Conservation (phyloP, 2,113 vertebrate genomes). For the Saccopteryx bilineata region DNA sequence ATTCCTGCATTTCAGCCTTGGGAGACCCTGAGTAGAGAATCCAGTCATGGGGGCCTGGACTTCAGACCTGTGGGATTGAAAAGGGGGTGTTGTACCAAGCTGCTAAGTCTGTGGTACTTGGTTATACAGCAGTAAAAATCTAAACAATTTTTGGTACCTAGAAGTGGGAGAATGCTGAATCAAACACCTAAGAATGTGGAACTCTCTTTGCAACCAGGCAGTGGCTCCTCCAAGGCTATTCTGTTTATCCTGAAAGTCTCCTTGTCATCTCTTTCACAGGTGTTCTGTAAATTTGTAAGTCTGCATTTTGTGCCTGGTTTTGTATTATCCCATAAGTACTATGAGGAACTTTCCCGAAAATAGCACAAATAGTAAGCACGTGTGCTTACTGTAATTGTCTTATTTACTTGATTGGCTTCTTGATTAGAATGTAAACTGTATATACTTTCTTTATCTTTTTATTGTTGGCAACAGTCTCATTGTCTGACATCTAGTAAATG, state of each 20-base stretch:
- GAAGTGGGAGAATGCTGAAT: background rate
- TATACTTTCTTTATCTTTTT: background rate
- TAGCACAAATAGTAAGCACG: background rate
- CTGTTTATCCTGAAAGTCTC: background rate
- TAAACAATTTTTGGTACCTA: background rate
- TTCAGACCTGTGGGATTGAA: background rate
- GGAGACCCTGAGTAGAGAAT: background rate
- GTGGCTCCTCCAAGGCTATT: background rate
- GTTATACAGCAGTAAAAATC: background rate
- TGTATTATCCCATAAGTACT: background rate
- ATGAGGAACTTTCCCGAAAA: background rate
- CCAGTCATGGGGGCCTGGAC: background rate
- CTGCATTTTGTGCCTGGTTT: background rate
- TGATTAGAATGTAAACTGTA: background rate
- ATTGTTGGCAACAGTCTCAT: background rate
- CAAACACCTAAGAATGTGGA: background rate
- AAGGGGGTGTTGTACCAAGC: background rate
- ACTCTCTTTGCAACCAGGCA: background rate
- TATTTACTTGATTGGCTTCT: background rate
- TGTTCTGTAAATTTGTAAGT: background rate
- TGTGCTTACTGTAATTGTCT: background rate
- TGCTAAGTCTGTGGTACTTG: background rate
- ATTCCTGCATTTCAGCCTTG: background rate
- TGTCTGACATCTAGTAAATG: background rate
- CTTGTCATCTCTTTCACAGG: background rate